These are phyloP conservation scores for Pseudococcus viburni DNA, from an alignment of 2,888 invertebrate genomes.

Conservation along the genomic window DNA sequence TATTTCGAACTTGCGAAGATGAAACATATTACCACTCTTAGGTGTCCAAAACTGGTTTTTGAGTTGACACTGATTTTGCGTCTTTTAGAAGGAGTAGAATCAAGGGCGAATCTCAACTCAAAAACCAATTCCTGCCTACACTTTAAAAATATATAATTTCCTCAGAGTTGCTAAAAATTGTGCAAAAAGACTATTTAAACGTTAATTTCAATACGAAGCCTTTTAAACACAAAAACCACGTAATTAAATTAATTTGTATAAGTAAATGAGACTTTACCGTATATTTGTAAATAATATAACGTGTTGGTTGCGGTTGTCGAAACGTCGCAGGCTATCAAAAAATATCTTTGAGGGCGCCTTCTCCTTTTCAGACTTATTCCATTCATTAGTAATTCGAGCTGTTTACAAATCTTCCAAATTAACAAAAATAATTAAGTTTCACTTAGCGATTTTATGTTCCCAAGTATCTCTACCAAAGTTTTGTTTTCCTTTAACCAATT, in stretches of 20 bases:
- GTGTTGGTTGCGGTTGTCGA: background rate
- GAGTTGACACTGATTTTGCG: too few species aligned
- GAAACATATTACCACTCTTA: too few species aligned
- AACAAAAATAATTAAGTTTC: conserved; percentile 20
- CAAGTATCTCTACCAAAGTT: background rate
- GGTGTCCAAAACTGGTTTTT: too few species aligned
- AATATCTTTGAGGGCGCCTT: background rate
- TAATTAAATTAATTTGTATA: background rate
- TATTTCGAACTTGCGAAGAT: too few species aligned
- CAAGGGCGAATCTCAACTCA: too few species aligned
- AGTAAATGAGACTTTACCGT: background rate
- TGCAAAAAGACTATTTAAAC: background rate
- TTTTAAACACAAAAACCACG: background rate
- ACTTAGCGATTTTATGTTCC: background rate
- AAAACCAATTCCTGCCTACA: too few species aligned
- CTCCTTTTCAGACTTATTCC: background rate
- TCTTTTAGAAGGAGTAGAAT: too few species aligned
- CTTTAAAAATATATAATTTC: background rate
- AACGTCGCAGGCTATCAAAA: background rate
- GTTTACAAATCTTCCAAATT: conserved; percentile 1
- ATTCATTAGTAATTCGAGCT: conserved; percentile 8
- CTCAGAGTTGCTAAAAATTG: background rate
- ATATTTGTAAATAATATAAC: background rate
- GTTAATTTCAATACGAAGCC: background rate
- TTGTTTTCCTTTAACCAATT: conserved; percentile 10